A percentile compares a stretch with the other conserved stretches of the same genome.
Conservation (phyloP, 2,797 vertebrate species). For the Ctenopoma multispine region DNA sequence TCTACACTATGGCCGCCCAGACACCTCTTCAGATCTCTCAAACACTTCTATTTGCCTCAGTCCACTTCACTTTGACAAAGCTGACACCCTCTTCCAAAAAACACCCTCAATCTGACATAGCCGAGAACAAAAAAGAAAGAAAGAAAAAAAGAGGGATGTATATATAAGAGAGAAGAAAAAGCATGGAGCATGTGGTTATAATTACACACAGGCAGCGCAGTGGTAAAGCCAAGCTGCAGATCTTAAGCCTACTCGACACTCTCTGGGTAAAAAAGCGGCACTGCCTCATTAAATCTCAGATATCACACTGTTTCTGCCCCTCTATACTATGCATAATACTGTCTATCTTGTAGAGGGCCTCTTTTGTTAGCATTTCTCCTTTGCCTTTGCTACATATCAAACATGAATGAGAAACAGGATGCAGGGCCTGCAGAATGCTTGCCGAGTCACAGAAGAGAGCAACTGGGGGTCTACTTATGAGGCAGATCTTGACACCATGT, state of each 20-base stretch:
- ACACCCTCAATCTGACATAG: constrained; percentile 61
- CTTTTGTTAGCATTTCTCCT: constrained; percentile 80
- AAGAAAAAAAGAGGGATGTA: constrained; percentile 56
- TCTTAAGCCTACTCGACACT: constrained; percentile 91
- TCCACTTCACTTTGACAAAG: constrained; percentile 69
- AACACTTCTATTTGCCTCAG: constrained; percentile 58
- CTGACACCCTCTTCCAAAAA: constrained; percentile 61
- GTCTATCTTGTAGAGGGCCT: constrained; percentile 74
- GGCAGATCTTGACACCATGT: constrained; percentile 66
- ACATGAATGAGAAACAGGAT: constrained; percentile 75
- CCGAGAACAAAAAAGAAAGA: constrained; percentile 41
- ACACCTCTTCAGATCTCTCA: constrained; percentile 59
- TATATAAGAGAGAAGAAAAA: constrained; percentile 74
- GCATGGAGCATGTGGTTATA: constrained; percentile 92
- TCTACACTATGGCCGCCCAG: constrained; percentile 50
- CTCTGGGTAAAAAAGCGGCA: constrained; percentile 89
- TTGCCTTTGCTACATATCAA: constrained; percentile 78
- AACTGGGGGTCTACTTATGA: constrained; percentile 74
- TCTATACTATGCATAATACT: constrained; percentile 74
- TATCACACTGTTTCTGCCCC: constrained; percentile 81
- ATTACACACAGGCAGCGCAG: constrained; percentile 94
- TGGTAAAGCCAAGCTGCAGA: constrained; percentile 93
- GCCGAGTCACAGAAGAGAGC: constrained; percentile 67
- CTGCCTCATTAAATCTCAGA: constrained; percentile 97
- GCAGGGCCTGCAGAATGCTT: constrained; percentile 62